Conservation (phyloP, 53 echinoderm and acorn worm species). For the Mesocentrotus franciscanus region DNA sequence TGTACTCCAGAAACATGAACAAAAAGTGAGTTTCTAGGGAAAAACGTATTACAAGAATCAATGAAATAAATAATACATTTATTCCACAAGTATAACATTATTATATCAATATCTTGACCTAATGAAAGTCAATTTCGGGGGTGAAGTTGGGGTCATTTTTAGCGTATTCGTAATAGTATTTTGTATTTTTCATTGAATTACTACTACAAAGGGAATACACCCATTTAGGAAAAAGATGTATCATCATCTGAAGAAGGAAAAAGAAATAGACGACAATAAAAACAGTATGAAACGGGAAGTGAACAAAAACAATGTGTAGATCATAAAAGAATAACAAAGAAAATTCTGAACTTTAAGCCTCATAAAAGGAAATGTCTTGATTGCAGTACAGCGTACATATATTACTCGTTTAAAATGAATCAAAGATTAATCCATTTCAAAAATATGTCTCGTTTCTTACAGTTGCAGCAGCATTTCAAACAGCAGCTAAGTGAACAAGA, state of each 20-base stretch:
- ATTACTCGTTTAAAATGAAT: too few relatives aligned
- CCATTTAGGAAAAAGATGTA: background rate
- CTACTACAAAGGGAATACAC: too few relatives aligned
- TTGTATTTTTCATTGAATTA: background rate
- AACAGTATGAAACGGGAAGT: background rate
- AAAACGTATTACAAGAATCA: too few relatives aligned
- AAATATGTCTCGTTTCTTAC: background rate
- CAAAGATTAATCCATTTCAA: background rate
- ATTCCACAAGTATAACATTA: too few relatives aligned
- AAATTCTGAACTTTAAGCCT: too few relatives aligned
- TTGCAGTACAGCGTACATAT: background rate
- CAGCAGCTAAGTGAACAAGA: slow-evolving; percentile 51
- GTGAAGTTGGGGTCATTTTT: too few relatives aligned
- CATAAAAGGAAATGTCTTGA: too few relatives aligned
- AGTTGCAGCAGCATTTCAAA: slow-evolving; percentile 34
- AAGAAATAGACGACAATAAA: background rate
- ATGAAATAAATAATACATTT: background rate
- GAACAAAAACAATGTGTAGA: too few relatives aligned
- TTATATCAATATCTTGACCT: background rate
- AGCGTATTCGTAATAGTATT: too few relatives aligned
- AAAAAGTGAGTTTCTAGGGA: slow-evolving; percentile 67
- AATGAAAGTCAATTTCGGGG: background rate
- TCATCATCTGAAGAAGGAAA: background rate
- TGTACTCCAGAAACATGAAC: slow-evolving; percentile 75
- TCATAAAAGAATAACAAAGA: too few relatives aligned